Evolutionary conservation across 1,140 invertebrate genomes (phyloP), one percentile per base, ranked within the genome.

Genomic region (Forficula auricularia): DNA sequence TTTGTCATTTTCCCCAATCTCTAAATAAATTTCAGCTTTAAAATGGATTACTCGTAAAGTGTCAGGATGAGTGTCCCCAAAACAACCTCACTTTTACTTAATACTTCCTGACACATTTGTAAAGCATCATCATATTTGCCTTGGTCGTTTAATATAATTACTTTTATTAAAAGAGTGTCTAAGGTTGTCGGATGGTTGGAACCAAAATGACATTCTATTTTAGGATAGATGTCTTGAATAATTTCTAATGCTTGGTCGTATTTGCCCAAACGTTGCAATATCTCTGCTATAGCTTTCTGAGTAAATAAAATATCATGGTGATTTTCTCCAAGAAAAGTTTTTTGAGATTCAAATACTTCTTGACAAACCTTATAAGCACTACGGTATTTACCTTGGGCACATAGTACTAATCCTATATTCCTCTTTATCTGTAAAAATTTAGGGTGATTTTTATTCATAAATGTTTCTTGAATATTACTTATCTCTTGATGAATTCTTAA

Each of bases 51-150:
- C 46, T 38, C 45, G 54, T 7, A 57, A 30, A 8, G 55, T 56
- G 34, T 54, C 52, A 3, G 47, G 16, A 45, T 57, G 47, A 42
- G 46, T 38, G 6, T n/a, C 8, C 57, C 57, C 16, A 57, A 43
- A 33, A 49, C 31, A 3, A 40, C 40, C 40, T 48, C 48, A 8
- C 40, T 46, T 2, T 40, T 47, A 22, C 50, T 33, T n/a, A 48
- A 52, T 13, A 56, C 50, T 38, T 48, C 35, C 43, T 47, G 22
- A 44, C 40, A 53, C 3, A 52, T 38, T 32, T 40, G 34, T 38
- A 57, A 38, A 8, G 57, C 39, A 19, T 56, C 53, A 32, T 58
- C 44, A 41, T 44, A 38, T 35, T 50, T 52, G 4, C 38, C 47
- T 46, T 48, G 40, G 2, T 45, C 33, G 15, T 34, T 34, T 3